Evolutionary conservation across 2,113 vertebrate genomes (phyloP), one percentile per base, ranked within the genome.

Genomic region (Catagonus wagneri): DNA sequence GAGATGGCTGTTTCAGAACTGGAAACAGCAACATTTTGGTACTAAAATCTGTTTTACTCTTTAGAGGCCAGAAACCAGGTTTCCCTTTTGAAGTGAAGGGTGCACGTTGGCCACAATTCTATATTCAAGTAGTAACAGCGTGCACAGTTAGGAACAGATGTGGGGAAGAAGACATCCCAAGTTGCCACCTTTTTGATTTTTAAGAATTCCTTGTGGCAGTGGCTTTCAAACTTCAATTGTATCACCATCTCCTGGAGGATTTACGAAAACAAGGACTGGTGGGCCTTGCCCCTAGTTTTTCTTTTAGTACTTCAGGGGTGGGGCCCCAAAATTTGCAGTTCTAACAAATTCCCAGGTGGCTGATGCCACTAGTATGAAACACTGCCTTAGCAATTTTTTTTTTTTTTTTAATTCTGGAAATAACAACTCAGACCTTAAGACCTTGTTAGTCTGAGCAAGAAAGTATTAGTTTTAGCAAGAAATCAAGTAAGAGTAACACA

Each of bases 401-500:
- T 76, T 54, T n/a, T n/a, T 44, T 44, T 44, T 44, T 44, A 71
- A 83, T 54, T 15, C 29, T 68, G n/a, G 34, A 83, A 74, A 75
- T 25, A 20, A 80, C 32, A 61, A 87, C 10, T 27, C 52, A 80
- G 32, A 32, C 15, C 25, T 74, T 34, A 86, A 58, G 22, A 56
- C 13, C 36, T 79, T 76, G 66, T 36, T 66, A 72, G 39, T n/a
- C 44, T 44, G 32, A 78, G 34, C 27, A 83, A 44, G 44, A 44
- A 44, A 44, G 5, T 44, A 44, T 44, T 44, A 44, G 44, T 89
- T 56, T 92, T 39, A 32, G 10, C n/a, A 93, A 90, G 61, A 93
- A 95, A 94, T 90, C 61, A 75, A 83, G 75, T 50, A 63, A 69
- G 22, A 95, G 50, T 75, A 93, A 83, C 32, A 52, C 0, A 68